phyloP scores from a whole-genome alignment of 2,113 vertebrate species.

The Psephotus haematonotus region DNA sequence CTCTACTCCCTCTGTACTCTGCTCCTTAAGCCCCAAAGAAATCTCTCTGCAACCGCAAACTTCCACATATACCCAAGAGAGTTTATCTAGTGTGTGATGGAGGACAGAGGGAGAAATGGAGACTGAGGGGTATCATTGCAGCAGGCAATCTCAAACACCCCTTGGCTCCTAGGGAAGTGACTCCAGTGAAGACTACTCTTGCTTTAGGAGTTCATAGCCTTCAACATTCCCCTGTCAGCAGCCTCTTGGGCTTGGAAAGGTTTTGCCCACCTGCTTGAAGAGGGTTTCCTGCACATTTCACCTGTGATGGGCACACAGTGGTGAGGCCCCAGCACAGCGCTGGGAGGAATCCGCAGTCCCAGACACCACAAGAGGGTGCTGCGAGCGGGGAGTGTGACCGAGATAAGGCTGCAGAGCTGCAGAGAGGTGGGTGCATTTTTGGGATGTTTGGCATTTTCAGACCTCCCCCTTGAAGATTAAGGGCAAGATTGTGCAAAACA shows the following conservation, averaged over 20 bases:
- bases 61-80: neutral
- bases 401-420: neutral
- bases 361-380: slow-evolving; percentile 24
- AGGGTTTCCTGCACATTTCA: fast-evolving
- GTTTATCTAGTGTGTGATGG: neutral
- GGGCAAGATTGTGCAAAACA: neutral
- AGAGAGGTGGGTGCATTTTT: slow-evolving; percentile 44
- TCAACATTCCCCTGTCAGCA: neutral
- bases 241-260: neutral
- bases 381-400: neutral
- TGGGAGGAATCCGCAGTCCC: fast-evolving
- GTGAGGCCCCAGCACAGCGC: neutral
- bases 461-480: slow-evolving; percentile 34
- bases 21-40: neutral
- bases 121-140: fast-evolving
- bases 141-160: neutral
- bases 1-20: neutral
- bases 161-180: neutral
- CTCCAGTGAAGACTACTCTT: neutral
- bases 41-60: neutral
- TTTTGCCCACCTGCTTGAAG: neutral
- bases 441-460: slow-evolving; percentile 51
- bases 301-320: fast-evolving
- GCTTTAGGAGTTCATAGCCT: neutral
- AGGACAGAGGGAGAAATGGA: neutral